Percentiles rank a stretch among this genome's conserved stretches.
These are phyloP conservation scores for Argyrosomus japonicus DNA, from an alignment of 2,113 vertebrate genomes.

Conservation along the genomic window DNA sequence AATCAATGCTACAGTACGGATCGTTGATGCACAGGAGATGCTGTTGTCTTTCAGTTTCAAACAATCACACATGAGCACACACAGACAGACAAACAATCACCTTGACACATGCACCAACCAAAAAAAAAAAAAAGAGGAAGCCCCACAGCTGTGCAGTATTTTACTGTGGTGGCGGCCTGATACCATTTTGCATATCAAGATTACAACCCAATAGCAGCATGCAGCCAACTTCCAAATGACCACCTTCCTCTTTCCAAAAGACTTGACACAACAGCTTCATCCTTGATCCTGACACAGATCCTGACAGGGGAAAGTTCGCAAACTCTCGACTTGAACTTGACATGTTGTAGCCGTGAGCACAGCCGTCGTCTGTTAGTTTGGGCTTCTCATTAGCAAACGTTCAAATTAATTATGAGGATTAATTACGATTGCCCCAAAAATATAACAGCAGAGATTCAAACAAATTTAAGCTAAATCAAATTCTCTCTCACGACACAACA, in stretches of 20 bases:
- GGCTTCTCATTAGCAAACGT: neutral
- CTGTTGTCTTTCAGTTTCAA: conserved; percentile 14
- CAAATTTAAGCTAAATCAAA: neutral
- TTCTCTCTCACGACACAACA: neutral
- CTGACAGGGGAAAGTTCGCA: conserved; percentile 1
- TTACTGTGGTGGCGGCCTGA: conserved; percentile 38
- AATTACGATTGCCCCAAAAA: neutral
- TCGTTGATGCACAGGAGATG: conserved; percentile 3
- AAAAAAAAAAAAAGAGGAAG: conserved; percentile 86
- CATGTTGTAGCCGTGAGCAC: too few species aligned
- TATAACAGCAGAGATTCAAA: neutral
- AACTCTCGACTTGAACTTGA: too few species aligned
- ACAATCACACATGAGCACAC: conserved; percentile 42
- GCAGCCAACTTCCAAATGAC: conserved; percentile 43
- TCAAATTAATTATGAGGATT: neutral
- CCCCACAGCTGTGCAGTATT: conserved; percentile 78
- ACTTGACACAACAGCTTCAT: neutral
- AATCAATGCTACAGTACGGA: neutral
- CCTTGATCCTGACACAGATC: neutral
- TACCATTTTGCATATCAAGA: conserved; percentile 84
- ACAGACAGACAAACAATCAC: conserved; percentile 32
- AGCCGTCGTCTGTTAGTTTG: neutral
- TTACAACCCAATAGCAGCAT: conserved; percentile 59
- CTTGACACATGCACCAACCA: conserved; percentile 11
- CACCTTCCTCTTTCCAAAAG: conserved; percentile 67